These are phyloP conservation scores for Cepphus grylle DNA, from an alignment of 2,113 vertebrate genomes.

Conservation along the genomic window DNA sequence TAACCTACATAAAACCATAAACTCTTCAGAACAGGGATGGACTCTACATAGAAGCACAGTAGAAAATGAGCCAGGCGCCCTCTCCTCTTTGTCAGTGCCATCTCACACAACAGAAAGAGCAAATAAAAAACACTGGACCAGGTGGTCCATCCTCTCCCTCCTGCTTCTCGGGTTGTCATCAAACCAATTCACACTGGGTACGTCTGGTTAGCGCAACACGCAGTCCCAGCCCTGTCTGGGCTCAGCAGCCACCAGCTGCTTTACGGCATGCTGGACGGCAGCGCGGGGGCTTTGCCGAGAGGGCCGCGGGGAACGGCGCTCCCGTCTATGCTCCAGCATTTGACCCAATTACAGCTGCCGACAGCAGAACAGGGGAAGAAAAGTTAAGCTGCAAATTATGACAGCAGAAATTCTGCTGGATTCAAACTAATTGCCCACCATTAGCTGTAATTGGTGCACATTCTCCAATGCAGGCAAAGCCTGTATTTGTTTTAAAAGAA, in stretches of 20 bases:
- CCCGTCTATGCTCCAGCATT: not conserved
- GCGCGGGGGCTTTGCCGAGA: rapidly evolving
- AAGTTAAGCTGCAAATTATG: not conserved
- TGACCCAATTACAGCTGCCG: not conserved
- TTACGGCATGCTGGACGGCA: rapidly evolving
- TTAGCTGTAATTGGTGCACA: not conserved
- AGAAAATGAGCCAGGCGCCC: rapidly evolving
- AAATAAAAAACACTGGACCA: not conserved
- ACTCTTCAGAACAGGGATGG: not conserved
- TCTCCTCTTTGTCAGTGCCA: not conserved
- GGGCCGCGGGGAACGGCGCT: rapidly evolving
- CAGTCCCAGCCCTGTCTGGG: not conserved
- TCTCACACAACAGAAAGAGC: not conserved
- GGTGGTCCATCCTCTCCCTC: not conserved
- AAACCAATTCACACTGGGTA: not conserved
- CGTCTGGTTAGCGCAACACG: rapidly evolving
- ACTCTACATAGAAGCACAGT: not conserved
- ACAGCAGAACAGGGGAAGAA: not conserved
- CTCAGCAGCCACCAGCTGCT: not conserved
- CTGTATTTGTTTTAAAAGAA: not conserved
- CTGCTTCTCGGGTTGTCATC: not conserved
- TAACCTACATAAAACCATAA: not conserved
- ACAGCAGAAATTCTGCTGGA: not conserved
- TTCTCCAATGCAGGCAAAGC: not conserved
- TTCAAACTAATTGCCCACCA: not conserved